Conservation (phyloP, 2,797 vertebrate species). For the Macrochelys suwanniensis region DNA sequence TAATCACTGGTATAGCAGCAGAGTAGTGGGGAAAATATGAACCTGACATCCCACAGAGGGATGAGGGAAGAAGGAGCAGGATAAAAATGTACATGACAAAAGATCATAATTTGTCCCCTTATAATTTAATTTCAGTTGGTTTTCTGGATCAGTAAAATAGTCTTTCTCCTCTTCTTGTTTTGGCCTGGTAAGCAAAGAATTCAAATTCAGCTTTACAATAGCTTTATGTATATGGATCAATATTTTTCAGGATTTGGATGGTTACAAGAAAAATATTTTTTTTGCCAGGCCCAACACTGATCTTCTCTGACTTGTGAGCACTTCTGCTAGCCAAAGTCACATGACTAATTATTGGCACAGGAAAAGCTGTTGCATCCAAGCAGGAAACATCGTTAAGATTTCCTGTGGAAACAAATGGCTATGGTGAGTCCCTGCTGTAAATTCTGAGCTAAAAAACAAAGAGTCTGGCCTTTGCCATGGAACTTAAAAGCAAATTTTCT, state of each 20-base stretch:
- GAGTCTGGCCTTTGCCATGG: not conserved
- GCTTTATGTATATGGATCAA: not conserved
- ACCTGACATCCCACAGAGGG: not conserved
- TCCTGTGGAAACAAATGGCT: conserved; percentile 26
- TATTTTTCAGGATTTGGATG: not conserved
- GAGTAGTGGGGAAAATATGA: not conserved
- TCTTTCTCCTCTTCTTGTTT: not conserved
- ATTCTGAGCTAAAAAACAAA: not conserved
- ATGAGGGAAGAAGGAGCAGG: not conserved
- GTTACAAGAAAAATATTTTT: not conserved
- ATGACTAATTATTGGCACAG: conserved; percentile 20
- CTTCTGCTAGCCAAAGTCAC: not conserved
- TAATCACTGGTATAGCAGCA: not conserved
- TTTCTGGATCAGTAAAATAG: not conserved
- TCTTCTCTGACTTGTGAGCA: not conserved
- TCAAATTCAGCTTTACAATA: not conserved
- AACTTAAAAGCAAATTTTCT: not conserved
- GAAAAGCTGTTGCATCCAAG: conserved; percentile 18
- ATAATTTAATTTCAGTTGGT: not conserved
- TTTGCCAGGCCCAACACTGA: not conserved
- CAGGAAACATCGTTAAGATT: conserved; percentile 22
- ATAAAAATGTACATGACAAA: not conserved
- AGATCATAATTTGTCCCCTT: not conserved
- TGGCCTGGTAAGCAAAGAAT: not conserved
- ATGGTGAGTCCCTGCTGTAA: conserved; percentile 21